A percentile compares a stretch with the other conserved stretches of the same genome.
These are phyloP conservation scores for Phocoena phocoena DNA, from an alignment of 2,113 vertebrate species.

Conservation along the genomic window DNA sequence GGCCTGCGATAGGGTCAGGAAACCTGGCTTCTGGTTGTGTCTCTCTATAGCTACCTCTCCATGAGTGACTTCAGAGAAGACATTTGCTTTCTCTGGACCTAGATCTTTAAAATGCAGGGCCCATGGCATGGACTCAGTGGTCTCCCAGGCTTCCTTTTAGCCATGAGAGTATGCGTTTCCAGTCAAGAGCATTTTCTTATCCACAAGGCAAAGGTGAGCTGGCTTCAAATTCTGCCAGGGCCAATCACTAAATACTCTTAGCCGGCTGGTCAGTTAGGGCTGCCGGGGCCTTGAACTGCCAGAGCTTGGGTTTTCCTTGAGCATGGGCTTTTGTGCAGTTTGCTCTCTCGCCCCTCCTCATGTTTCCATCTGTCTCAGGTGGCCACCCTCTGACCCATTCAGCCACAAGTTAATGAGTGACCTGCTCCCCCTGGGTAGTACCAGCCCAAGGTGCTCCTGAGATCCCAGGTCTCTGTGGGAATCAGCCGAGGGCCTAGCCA, in stretches of 20 bases:
- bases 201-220: background rate
- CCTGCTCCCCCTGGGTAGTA: background rate
- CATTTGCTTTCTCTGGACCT: slow-evolving; percentile 23
- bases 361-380: background rate
- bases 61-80: slow-evolving; percentile 13
- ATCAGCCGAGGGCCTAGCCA: background rate
- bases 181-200: background rate
- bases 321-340: background rate
- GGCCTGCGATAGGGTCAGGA: background rate
- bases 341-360: background rate
- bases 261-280: background rate
- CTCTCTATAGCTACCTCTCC: background rate
- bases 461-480: slow-evolving; percentile 38
- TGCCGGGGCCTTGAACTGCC: background rate
- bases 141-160: slow-evolving; percentile 2
- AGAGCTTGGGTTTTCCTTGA: background rate
- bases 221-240: background rate
- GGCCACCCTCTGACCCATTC: slow-evolving; percentile 57
- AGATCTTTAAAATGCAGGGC: background rate
- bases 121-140: background rate
- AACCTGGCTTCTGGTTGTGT: slow-evolving; percentile 10
- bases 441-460: slow-evolving; percentile 37
- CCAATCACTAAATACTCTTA: background rate
- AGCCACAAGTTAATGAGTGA: slow-evolving; percentile 73
- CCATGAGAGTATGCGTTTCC: background rate